These are phyloP conservation scores for Periophthalmodon schlosseri DNA, from an alignment of 2,113 vertebrate species.

Conservation along the genomic window DNA sequence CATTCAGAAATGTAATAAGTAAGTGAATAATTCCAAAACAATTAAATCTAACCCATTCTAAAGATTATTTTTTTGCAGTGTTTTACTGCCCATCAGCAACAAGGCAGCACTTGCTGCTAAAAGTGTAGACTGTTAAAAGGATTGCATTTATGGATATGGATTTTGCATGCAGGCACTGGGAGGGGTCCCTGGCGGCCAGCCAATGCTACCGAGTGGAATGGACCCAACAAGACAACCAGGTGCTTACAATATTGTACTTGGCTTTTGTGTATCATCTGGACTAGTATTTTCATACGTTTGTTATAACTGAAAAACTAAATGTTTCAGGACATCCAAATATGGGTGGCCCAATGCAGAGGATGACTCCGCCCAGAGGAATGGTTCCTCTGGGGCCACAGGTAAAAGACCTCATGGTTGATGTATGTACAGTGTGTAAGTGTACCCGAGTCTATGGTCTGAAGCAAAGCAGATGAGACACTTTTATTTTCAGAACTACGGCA, in stretches of 20 bases:
- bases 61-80: neutral
- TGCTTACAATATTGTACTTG: conserved; percentile 37
- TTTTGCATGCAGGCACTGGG: conserved; percentile 82
- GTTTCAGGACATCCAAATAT: conserved; percentile 93
- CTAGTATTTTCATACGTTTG: neutral
- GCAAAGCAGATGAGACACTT: neutral
- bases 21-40: too few species aligned
- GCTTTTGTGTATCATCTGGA: neutral
- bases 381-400: conserved; percentile 97
- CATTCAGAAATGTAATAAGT: too few species aligned
- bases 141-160: neutral
- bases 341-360: conserved; percentile 98
- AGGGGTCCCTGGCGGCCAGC: conserved; percentile 92
- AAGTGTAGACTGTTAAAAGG: neutral
- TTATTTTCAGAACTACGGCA: conserved; percentile 91
- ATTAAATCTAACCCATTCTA: neutral
- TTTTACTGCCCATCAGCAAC: neutral
- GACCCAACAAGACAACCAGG: conserved; percentile 97
- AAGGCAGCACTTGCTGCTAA: neutral
- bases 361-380: conserved; percentile 97
- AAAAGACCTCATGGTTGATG: conserved; percentile 23
- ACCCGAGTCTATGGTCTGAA: neutral
- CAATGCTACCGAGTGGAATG: conserved; percentile 95
- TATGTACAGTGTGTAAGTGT: neutral
- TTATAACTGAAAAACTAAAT: conserved; percentile 16